Evolutionary conservation across 2,888 invertebrate genomes (phyloP).

Genomic region (Hylaea fasciaria): DNA sequence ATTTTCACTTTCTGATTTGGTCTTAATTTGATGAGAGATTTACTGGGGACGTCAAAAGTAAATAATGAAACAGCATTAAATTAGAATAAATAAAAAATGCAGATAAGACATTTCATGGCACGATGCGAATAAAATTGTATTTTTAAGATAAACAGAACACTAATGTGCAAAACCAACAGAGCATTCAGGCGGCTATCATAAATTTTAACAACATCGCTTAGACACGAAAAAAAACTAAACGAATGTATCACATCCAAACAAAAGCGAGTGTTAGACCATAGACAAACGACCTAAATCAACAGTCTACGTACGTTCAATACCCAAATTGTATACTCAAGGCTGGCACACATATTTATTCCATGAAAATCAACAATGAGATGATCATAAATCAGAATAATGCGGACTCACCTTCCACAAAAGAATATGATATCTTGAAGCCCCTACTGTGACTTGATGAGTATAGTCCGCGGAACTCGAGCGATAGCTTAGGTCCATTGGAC

Average conservation of each 20-base stretch:
- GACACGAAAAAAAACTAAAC: constrained; percentile 3
- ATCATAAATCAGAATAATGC: constrained; percentile 33
- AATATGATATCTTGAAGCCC: constrained; percentile 95
- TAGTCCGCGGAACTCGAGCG: constrained; percentile 92
- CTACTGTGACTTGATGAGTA: constrained; percentile 90
- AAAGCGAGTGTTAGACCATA: constrained; percentile 6
- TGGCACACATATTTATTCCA: constrained; percentile 18
- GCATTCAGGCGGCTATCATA: neutral
- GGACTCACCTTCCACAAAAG: constrained; percentile 93
- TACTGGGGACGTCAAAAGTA: constrained; percentile 13
- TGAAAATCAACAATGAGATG: constrained; percentile 21
- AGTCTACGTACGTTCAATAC: constrained; percentile 20
- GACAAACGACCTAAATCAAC: constrained; percentile 25
- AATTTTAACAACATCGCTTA: constrained; percentile 3
- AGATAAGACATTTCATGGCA: too few species aligned
- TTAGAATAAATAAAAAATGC: neutral
- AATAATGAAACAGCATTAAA: neutral
- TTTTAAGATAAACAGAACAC: too few species aligned
- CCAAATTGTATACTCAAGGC: constrained; percentile 21
- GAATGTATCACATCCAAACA: constrained; percentile 5
- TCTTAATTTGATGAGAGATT: constrained; percentile 17
- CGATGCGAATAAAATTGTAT: too few species aligned
- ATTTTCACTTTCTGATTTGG: constrained; percentile 19
- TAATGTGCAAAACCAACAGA: neutral
- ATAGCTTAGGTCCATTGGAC: constrained; percentile 95